Conservation (phyloP, 2,888 invertebrate species). For the Drosophila kuntzei region DNA sequence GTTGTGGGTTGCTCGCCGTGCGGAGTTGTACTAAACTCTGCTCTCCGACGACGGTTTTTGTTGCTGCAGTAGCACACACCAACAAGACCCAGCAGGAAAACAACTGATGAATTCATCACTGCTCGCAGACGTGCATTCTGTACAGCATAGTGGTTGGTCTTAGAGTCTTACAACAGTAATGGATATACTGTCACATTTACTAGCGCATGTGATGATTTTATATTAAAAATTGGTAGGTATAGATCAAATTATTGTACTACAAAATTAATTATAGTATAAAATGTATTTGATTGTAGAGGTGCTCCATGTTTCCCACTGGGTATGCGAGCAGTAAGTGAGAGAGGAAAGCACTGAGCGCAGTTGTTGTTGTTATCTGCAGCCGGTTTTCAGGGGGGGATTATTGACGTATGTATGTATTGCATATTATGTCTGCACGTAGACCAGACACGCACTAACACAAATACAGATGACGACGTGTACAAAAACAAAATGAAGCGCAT, state of each 20-base stretch:
- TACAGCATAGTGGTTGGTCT: constrained; percentile 2
- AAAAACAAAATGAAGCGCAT: constrained; percentile 74
- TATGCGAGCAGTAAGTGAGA: constrained; percentile 44
- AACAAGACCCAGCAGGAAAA: constrained; percentile 60
- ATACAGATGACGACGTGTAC: constrained; percentile 52
- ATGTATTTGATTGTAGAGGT: background rate
- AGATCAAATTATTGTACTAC: background rate
- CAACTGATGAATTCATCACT: constrained; percentile 21
- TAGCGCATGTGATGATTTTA: background rate
- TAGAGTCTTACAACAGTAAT: background rate
- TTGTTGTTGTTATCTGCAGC: constrained; percentile 75
- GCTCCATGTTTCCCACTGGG: constrained; percentile 39
- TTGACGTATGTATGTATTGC: constrained; percentile 64
- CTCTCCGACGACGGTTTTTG: constrained; percentile 62
- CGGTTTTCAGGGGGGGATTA: constrained; percentile 78
- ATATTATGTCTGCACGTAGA: constrained; percentile 80
- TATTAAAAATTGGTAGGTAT: background rate
- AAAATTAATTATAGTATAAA: background rate
- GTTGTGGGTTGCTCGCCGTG: constrained; percentile 69
- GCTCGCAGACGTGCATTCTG: constrained; percentile 1
- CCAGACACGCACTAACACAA: constrained; percentile 67
- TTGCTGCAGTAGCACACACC: constrained; percentile 57
- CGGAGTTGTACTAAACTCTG: constrained; percentile 77
- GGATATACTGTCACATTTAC: background rate
- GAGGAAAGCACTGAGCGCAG: constrained; percentile 49